Conservation (phyloP, 2,888 invertebrate species). For the Drosophila incognita region DNA sequence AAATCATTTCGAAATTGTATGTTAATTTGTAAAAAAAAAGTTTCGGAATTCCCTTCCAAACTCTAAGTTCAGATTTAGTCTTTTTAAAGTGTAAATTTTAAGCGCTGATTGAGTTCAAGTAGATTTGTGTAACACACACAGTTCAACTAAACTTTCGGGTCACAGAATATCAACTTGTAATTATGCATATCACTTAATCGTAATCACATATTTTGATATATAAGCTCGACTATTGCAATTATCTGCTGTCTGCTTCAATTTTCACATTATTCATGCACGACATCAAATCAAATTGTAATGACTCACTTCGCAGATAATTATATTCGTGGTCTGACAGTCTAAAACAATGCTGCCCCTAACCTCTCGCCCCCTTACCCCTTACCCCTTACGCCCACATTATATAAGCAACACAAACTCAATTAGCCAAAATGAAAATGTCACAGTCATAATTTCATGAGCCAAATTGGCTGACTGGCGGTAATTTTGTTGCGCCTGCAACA, state of each 20-base stretch:
- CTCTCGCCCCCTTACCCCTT: neutral
- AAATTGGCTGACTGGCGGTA: slow-evolving; percentile 70
- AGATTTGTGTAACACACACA: neutral
- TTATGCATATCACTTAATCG: neutral
- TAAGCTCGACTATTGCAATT: neutral
- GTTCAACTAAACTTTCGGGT: neutral
- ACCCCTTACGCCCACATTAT: neutral
- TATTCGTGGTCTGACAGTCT: slow-evolving; percentile 14
- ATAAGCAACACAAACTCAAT: slow-evolving; percentile 47
- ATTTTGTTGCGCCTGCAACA: slow-evolving; percentile 54
- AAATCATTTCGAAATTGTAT: neutral
- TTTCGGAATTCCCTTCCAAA: neutral
- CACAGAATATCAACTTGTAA: neutral
- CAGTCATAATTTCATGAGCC: slow-evolving; percentile 72
- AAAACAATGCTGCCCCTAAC: neutral
- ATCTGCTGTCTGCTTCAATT: slow-evolving; percentile 19
- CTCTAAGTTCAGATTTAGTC: neutral
- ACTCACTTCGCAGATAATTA: slow-evolving; percentile 63
- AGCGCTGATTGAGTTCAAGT: neutral
- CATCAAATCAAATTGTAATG: slow-evolving; percentile 60
- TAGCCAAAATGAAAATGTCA: slow-evolving; percentile 76
- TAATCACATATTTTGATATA: neutral
- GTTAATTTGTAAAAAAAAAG: neutral
- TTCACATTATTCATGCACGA: slow-evolving; percentile 30
- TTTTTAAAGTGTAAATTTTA: neutral